These are phyloP conservation scores for Prosapia bicincta DNA, from an alignment of 2,888 invertebrate genomes.

Conservation along the genomic window DNA sequence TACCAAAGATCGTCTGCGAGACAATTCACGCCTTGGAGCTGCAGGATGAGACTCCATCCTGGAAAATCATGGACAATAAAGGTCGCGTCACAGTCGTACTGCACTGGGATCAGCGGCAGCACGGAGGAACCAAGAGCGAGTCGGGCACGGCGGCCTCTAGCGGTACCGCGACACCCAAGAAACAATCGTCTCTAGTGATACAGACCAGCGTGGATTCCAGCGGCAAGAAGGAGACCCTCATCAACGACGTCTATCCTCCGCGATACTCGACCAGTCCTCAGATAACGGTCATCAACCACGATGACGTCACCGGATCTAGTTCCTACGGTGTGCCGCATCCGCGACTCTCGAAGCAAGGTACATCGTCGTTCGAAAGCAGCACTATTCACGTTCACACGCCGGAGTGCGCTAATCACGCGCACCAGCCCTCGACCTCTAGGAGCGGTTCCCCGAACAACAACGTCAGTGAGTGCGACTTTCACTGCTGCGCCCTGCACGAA, in stretches of 20 bases:
- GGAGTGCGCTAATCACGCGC: constrained; percentile 69
- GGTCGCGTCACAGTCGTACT: constrained; percentile 94
- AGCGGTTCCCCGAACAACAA: constrained; percentile 57
- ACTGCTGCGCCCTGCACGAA: constrained; percentile 92
- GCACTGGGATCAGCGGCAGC: constrained; percentile 87
- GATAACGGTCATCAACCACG: constrained; percentile 93
- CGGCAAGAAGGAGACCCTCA: constrained; percentile 56
- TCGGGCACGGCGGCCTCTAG: constrained; percentile 50
- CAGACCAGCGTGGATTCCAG: constrained; percentile 65
- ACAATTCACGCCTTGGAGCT: constrained; percentile 92
- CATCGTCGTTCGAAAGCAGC: constrained; percentile 65
- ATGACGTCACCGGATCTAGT: constrained; percentile 54
- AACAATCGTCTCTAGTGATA: constrained; percentile 68
- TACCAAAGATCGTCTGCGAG: constrained; percentile 96
- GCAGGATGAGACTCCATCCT: constrained; percentile 95
- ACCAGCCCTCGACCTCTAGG: constrained; percentile 49
- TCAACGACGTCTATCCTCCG: constrained; percentile 55
- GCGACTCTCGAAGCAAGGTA: constrained; percentile 52
- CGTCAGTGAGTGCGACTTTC: constrained; percentile 83
- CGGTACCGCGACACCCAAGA: constrained; percentile 44
- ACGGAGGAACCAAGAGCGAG: constrained; percentile 44
- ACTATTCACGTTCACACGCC: constrained; percentile 79
- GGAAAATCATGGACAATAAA: constrained; percentile 99
- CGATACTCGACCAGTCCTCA: constrained; percentile 65
- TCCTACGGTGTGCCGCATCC: constrained; percentile 21